These are phyloP conservation scores for Orchesella flavescens DNA, from an alignment of 2,888 invertebrate species.

Conservation along the genomic window DNA sequence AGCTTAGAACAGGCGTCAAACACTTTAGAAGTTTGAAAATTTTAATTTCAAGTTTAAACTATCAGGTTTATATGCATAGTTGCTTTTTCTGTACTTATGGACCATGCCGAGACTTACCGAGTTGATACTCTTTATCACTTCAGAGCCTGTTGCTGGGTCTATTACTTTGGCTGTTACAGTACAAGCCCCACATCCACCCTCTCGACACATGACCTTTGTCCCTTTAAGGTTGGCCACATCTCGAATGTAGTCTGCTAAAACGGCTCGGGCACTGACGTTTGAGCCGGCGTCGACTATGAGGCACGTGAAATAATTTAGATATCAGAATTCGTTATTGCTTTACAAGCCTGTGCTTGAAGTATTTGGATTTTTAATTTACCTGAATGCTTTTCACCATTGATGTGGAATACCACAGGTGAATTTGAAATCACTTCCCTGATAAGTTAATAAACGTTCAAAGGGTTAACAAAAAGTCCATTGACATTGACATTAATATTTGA, in stretches of 20 bases:
- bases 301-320: too few relatives aligned
- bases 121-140: slow-evolving; percentile 79
- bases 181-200: slow-evolving; percentile 57
- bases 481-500: too few relatives aligned
- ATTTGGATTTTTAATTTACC: too few relatives aligned
- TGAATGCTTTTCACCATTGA: slow-evolving; percentile 39
- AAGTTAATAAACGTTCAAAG: too few relatives aligned
- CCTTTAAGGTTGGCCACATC: slow-evolving; percentile 54
- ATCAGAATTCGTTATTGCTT: too few relatives aligned
- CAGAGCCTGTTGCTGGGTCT: slow-evolving; percentile 74
- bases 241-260: slow-evolving; percentile 50
- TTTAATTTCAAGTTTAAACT: too few relatives aligned
- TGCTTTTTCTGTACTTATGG: too few relatives aligned
- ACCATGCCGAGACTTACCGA: slow-evolving; percentile 77
- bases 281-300: too few relatives aligned
- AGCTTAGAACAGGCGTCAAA: slow-evolving; percentile 80
- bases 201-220: slow-evolving; percentile 53
- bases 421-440: neutral
- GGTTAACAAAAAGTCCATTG: too few relatives aligned
- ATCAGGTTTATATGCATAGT: too few relatives aligned
- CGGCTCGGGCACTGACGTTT: slow-evolving; percentile 14
- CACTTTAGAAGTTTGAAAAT: slow-evolving; percentile 75
- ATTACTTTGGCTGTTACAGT: slow-evolving; percentile 35
- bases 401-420: slow-evolving; percentile 19
- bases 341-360: too few relatives aligned